Evolutionary conservation across 1,140 invertebrate genomes (phyloP).

Genomic region (Ceratosolen fusciceps): DNA sequence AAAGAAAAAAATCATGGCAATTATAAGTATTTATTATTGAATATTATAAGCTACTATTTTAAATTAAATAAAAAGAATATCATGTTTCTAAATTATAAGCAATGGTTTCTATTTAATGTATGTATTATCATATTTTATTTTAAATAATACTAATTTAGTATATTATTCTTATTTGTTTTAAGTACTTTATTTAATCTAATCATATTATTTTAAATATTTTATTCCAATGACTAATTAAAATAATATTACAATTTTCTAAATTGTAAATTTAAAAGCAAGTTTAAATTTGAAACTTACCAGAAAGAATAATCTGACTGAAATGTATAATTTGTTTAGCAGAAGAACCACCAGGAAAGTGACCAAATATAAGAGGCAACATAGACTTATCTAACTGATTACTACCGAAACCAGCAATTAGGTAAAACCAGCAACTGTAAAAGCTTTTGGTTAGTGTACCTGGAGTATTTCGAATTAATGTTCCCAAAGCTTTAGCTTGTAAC

Average conservation of each 20-base stretch:
- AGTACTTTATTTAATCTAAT: too few species aligned
- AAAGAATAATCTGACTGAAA: conserved; percentile 72
- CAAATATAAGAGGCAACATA: conserved; percentile 75
- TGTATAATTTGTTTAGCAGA: conserved; percentile 79
- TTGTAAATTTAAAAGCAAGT: not conserved
- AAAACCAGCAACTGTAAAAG: conserved; percentile 65
- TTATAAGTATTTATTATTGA: too few species aligned
- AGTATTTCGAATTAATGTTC: conserved; percentile 63
- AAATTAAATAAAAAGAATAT: too few species aligned
- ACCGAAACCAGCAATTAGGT: conserved; percentile 66
- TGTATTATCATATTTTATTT: too few species aligned
- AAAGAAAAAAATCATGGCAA: too few species aligned
- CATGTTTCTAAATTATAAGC: too few species aligned
- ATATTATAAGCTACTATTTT: too few species aligned
- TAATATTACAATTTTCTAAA: conserved; percentile 25
- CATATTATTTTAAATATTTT: too few species aligned
- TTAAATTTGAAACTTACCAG: conserved; percentile 58
- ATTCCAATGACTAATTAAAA: too few species aligned
- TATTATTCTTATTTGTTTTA: too few species aligned
- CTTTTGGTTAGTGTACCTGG: conserved; percentile 62
- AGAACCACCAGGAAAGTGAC: conserved; percentile 81
- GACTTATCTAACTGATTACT: conserved; percentile 68
- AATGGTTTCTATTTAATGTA: too few species aligned
- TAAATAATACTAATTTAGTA: too few species aligned
- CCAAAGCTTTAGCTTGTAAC: conserved; percentile 61